Evolutionary conservation across 2,797 vertebrate genomes (phyloP), one percentile per base, ranked within the genome.

Genomic region (Nothura maculosa): DNA sequence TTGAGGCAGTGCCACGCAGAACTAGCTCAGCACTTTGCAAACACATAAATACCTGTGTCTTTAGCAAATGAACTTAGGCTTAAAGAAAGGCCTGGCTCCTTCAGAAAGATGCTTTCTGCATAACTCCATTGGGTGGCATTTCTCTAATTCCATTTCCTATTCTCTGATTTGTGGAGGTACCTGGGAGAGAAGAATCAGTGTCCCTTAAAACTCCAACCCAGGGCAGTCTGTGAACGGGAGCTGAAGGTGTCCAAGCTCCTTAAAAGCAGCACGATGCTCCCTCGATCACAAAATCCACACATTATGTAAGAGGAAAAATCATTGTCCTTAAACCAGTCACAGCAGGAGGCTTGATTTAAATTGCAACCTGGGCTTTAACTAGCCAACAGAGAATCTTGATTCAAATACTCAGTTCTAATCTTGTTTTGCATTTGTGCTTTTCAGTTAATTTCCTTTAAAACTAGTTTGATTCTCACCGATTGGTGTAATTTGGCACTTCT

Each of bases 361-460:
- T 88, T 79, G 57, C 77, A 95, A 93, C 93, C 68, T 84, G 64
- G 72, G 52, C 88, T 94, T 93, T 84, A 96, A 93, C 63, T 40
- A 84, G 67, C 70, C 94, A 93, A 77, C 83, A 86, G 87, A 76
- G 66, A 92, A 86, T 88, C 72, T 88, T 94, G 92, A 93, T 94
- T 93, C 94, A 96, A 96, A 95, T 96, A 94, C 95, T 95, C 91
- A 94, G 83, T 87, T 93, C 96, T 93, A 96, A 96, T 95, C 94
- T 96, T 92, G 83, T 95, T 96, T 96, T 95, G 74, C 83, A 91
- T 95, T 86, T 94, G 81, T 81, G 60, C 83, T 92, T 95, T 95
- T 94, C 85, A 79, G 82, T 81, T 94, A 88, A 90, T 88, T 94
- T 90, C 91, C 79, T 94, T 89, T 86, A 94, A 95, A 96, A 96